Evolutionary conservation across 2,113 vertebrate genomes (phyloP).

Genomic region (Hystrix brachyura): DNA sequence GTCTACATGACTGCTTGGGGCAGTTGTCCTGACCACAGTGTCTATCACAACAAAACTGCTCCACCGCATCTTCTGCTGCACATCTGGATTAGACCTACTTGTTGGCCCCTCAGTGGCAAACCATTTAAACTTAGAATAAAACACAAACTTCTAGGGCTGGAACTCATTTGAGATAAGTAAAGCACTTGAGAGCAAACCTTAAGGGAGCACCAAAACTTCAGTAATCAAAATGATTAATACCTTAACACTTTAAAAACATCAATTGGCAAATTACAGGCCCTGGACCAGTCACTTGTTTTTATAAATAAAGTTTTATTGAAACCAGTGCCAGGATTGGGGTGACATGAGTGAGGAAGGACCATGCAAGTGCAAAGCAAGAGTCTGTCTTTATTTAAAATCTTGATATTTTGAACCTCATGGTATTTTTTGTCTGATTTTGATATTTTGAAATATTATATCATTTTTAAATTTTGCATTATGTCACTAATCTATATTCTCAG

Average conservation of each 20-base stretch:
- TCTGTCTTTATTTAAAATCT: constrained; percentile 37
- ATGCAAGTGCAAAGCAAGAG: background rate
- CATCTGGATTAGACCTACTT: background rate
- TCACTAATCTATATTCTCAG: background rate
- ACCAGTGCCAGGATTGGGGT: background rate
- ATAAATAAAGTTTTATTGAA: constrained; percentile 35
- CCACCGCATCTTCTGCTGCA: background rate
- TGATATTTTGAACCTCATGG: background rate
- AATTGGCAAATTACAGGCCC: background rate
- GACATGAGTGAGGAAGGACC: background rate
- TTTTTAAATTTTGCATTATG: background rate
- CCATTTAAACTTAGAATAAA: constrained; percentile 57
- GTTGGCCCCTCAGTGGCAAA: background rate
- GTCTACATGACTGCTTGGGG: background rate
- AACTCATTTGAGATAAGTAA: background rate
- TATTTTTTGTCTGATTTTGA: constrained; percentile 25
- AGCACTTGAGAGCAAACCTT: background rate
- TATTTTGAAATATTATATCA: background rate
- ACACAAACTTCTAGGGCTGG: background rate
- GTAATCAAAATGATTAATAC: constrained; percentile 9
- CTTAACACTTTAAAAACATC: background rate
- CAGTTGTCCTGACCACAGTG: background rate
- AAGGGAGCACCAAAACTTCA: background rate
- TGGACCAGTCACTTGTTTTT: background rate
- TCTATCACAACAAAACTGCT: background rate